phyloP scores from a whole-genome alignment of 2,113 vertebrate species.

The Gnathonemus echidnorhynchus region DNA sequence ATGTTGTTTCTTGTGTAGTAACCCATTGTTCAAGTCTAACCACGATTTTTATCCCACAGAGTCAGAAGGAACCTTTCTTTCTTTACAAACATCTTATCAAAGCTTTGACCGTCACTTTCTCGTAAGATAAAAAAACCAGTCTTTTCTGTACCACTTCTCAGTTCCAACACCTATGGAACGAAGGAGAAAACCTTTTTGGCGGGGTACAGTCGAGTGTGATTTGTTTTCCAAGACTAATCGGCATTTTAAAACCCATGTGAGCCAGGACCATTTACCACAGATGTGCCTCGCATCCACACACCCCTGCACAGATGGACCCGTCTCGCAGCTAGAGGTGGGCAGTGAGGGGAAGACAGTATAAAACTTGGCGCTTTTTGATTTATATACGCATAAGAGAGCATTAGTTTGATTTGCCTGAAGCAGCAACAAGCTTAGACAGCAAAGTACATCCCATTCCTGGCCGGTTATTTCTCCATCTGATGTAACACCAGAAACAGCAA shows the following conservation, averaged over 20 bases:
- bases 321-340: background rate
- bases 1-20: background rate
- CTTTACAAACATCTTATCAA: background rate
- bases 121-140: background rate
- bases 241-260: background rate
- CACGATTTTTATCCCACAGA: background rate
- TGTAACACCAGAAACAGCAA: background rate
- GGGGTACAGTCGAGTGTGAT: background rate
- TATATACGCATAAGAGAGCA: conserved; percentile 1
- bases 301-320: conserved; percentile 4
- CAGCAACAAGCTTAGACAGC: background rate
- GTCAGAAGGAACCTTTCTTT: background rate
- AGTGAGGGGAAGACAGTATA: background rate
- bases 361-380: background rate
- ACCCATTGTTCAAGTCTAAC: background rate
- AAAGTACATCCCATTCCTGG: background rate
- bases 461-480: background rate
- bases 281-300: background rate
- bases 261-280: background rate
- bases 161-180: background rate
- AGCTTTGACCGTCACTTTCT: background rate
- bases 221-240: background rate
- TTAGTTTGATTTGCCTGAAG: background rate
- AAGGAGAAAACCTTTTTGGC: background rate
- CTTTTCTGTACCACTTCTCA: background rate